Evolutionary conservation across 2,888 invertebrate species (phyloP).

Genomic region (Epinotia ramella): DNA sequence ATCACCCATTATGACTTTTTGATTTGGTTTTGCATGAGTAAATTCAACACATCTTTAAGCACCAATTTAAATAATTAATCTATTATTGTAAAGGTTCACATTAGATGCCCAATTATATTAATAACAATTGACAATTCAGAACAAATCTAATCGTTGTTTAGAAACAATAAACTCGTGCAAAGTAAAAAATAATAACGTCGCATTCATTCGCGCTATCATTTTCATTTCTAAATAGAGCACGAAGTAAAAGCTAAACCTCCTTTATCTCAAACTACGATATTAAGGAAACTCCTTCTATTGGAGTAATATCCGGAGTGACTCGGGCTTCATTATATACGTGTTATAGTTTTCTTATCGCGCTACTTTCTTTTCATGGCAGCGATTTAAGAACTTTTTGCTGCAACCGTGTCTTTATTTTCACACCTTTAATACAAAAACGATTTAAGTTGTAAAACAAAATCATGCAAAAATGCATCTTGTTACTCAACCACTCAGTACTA

Average conservation of each 20-base stretch:
- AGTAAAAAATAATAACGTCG: slow-evolving; percentile 20
- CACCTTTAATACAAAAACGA: slow-evolving; percentile 12
- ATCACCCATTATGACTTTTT: no score
- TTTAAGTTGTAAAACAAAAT: background rate
- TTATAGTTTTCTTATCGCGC: slow-evolving; percentile 60
- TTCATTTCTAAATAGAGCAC: slow-evolving; percentile 14
- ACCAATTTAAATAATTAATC: no score
- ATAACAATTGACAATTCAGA: background rate
- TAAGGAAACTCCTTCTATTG: slow-evolving; percentile 47
- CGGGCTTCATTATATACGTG: slow-evolving; percentile 60
- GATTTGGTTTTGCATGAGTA: no score
- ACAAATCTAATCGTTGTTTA: background rate
- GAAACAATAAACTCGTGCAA: slow-evolving; percentile 4
- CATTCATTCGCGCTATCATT: slow-evolving; percentile 10
- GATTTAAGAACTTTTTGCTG: slow-evolving; percentile 39
- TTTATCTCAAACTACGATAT: slow-evolving; percentile 42
- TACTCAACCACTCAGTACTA: background rate
- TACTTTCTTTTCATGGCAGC: slow-evolving; percentile 59
- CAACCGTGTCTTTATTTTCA: slow-evolving; percentile 33
- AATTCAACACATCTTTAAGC: no score
- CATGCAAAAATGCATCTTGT: background rate
- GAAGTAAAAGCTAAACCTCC: slow-evolving; percentile 34
- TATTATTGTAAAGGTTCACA: no score
- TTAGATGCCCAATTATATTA: background rate
- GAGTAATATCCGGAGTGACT: slow-evolving; percentile 46